Evolutionary conservation across 1,140 invertebrate species (phyloP), one percentile per base, ranked within the genome.

Genomic region (Bombus waltoni): DNA sequence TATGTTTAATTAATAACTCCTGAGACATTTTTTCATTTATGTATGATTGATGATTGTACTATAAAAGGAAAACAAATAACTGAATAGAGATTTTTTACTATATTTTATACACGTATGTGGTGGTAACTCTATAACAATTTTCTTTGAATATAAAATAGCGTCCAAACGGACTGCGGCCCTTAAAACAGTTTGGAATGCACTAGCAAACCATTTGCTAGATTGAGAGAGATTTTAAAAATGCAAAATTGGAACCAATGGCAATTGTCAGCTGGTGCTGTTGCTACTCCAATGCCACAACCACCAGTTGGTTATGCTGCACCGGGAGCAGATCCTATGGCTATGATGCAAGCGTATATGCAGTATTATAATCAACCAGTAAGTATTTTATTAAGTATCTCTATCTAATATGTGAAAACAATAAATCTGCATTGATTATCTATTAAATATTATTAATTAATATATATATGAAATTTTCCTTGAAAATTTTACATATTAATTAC

Each of bases 191-290:
- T 91, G 86, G 87, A 91, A 92, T 93, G 93, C 81, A 81, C 89
- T 89, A 93, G 84, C 86, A 84, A 91, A 81, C 72, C 68, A 88
- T 84, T 90, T 88, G 90, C 82, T 91, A 87, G 83, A 85, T 71
- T 76, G 76, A 87, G 57, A 87, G 82, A 93, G 86, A 88, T 87
- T 92, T 90, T 77, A 70, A 93, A 92, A 90, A 95, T 95, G 95
- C 94, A 95, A 94, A 95, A 93, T 91, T 95, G 95, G 95, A 95
- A 95, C 75, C 94, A 93, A 94, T 95, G 95, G 95, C 94, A 93
- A 91, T 86, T 95, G 91, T 91, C 94, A 88, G 81, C 94, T 90
- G 93, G 91, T 92, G 90, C 94, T 18, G 91, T 92, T 83, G 88
- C 92, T 53, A 89, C 94, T 81, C 65, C 94, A 83, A 92, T 94